Base-by-base conservation (phyloP, 2,797 vertebrate species). In the Pteronotus mesoamericanus region DNA sequence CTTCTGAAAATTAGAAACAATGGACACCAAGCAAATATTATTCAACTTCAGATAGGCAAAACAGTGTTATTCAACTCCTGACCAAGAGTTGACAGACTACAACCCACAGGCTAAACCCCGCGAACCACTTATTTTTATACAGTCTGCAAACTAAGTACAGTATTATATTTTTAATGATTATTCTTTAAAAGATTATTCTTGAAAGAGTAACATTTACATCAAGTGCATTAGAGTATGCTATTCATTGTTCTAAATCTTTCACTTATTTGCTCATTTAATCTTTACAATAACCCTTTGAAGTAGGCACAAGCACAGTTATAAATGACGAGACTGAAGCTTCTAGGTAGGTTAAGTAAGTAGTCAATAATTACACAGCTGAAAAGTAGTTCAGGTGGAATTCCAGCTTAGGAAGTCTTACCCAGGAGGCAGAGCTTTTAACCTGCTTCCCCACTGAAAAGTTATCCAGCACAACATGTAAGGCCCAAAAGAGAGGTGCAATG, bases 1-100 rank as follows among this genome's bases (percentile, higher is more conserved):
- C 46, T 85, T 78, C 74, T 72, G 44, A 83, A 86, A 79, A 84
- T 64, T 75, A 86, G 95, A 97, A 95, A 77, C 51, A 84, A 72
- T 32, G 21, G 39, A 74, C 44, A 92, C 15, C 84, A 94, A 94
- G 92, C 39, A 87, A 84, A 83, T 89, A 61, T 61, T 48, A 46
- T 59, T 94, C 26, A 86, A 82, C 68, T 85, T 39, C 24, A 89
- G 24, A 92, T 5, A 94, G 68, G 89, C n/a, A 91, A 83, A 90
- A 78, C 18, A 26, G 10, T n/a, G 87, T 83, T 46, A 75, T 82
- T 85, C 51, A 89, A 64, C 29, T 83, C 61, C 48, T 55, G 55
- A 55, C 39, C 72, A 66, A 22, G 39, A 42, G 22, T 37, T 78
- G 66, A 78, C 34, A 64, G 74, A 93, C 39, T 34, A 83, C 15